These are phyloP conservation scores for Rhynchomys soricoides DNA, from an alignment of 2,113 vertebrate species.

Conservation along the genomic window DNA sequence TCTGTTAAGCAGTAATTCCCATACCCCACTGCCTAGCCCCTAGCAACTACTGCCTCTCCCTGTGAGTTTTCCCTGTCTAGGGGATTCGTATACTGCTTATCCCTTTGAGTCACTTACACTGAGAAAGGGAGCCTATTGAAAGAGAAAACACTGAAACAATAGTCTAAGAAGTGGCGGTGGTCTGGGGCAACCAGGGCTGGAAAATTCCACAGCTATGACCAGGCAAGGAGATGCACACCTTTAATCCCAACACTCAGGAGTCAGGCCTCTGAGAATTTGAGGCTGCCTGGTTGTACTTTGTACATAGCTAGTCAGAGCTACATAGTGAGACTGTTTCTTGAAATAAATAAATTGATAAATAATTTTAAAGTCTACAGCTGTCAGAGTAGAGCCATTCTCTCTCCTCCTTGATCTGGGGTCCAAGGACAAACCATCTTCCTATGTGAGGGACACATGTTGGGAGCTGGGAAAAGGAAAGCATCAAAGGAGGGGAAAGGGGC, in stretches of 20 bases:
- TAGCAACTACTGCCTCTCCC: neutral
- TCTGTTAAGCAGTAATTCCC: too few species aligned
- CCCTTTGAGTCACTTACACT: neutral
- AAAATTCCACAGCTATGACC: neutral
- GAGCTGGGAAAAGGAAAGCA: neutral
- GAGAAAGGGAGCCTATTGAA: neutral
- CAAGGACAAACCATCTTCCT: neutral
- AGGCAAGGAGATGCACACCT: neutral
- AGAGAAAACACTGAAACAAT: neutral
- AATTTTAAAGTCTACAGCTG: neutral
- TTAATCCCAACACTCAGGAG: neutral
- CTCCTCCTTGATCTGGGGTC: too few species aligned
- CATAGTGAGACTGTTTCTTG: neutral
- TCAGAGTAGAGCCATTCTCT: neutral
- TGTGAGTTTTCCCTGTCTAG: fast-evolving
- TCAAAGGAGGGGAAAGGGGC: neutral
- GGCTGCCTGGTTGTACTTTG: neutral
- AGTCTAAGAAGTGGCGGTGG: neutral
- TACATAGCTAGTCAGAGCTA: neutral
- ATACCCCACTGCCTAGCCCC: neutral
- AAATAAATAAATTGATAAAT: neutral
- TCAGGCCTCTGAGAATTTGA: neutral
- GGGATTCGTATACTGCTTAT: fast-evolving
- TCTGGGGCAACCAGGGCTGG: neutral
- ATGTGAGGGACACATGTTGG: too few species aligned